Conservation (phyloP, 2,113 vertebrate genomes). For the Dendropsophus ebraccatus region DNA sequence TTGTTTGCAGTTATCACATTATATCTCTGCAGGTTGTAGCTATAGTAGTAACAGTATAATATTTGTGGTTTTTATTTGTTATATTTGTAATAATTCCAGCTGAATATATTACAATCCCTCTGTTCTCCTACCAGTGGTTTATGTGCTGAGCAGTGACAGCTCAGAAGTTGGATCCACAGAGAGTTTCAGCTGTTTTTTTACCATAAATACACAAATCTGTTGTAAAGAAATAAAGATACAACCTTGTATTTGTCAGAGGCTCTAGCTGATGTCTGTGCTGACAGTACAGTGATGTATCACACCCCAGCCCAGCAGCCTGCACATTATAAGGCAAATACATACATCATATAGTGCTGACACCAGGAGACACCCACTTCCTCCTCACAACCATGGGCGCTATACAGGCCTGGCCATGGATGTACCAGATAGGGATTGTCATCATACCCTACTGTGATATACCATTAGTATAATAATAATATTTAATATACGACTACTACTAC, state of each 20-base stretch:
- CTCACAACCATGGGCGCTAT: background rate
- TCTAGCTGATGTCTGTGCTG: conserved; percentile 28
- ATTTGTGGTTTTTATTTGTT: background rate
- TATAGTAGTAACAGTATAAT: too few species aligned
- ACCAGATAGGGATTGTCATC: too few species aligned
- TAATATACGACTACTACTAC: too few species aligned
- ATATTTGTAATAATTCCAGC: background rate
- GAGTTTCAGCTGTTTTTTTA: conserved; percentile 30
- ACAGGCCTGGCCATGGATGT: background rate
- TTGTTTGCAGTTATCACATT: too few species aligned
- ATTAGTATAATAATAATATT: too few species aligned
- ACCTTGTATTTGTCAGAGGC: conserved; percentile 48
- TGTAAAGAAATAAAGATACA: conserved; percentile 35
- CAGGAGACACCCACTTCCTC: conserved; percentile 27
- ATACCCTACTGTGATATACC: too few species aligned
- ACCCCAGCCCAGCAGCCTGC: conserved; percentile 14
- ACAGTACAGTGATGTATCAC: conserved; percentile 54
- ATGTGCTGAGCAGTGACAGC: conserved; percentile 2
- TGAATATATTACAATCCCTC: background rate
- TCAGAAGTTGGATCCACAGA: background rate
- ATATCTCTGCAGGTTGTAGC: too few species aligned
- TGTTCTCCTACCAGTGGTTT: background rate
- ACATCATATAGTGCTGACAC: conserved; percentile 44
- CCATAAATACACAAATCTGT: conserved; percentile 38
- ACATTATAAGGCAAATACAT: conserved; percentile 40